Percentiles rank a stretch among this genome's conserved stretches.
phyloP scores from a whole-genome alignment of 2,888 invertebrate genomes.

The Panopea generosa region DNA sequence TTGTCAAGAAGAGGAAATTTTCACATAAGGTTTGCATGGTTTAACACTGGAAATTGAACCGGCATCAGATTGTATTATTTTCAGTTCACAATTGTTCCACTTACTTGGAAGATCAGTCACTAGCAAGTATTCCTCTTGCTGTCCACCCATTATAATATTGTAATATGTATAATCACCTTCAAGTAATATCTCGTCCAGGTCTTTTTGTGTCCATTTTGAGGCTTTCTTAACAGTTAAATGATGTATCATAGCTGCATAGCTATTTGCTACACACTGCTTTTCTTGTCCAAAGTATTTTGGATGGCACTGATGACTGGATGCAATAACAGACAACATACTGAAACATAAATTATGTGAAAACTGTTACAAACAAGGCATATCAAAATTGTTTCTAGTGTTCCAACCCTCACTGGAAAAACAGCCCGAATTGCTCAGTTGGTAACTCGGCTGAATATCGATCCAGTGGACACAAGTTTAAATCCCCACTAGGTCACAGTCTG shows the following conservation, averaged over 20 bases:
- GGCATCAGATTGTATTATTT: slow-evolving; percentile 19
- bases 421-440: too few relatives aligned
- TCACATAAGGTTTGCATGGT: slow-evolving; percentile 15
- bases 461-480: too few relatives aligned
- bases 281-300: slow-evolving; percentile 15
- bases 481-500: too few relatives aligned
- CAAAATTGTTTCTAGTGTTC: too few relatives aligned
- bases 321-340: slow-evolving; percentile 19
- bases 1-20: slow-evolving; percentile 15
- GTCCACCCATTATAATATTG: slow-evolving; percentile 15
- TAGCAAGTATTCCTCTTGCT: slow-evolving; percentile 8
- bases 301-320: slow-evolving; percentile 25
- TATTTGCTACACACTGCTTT: too few relatives aligned
- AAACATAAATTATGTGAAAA: too few relatives aligned
- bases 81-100: slow-evolving; percentile 14
- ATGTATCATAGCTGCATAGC: slow-evolving; percentile 24
- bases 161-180: slow-evolving; percentile 24
- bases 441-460: too few relatives aligned
- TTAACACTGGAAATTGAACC: slow-evolving; percentile 2
- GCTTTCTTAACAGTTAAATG: slow-evolving; percentile 6
- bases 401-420: too few relatives aligned
- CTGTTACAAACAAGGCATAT: too few relatives aligned
- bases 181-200: slow-evolving; percentile 19
- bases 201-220: slow-evolving; percentile 9
- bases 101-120: slow-evolving; percentile 15